A percentile compares a stretch with the other conserved stretches of the same genome.
phyloP scores from a whole-genome alignment of 2,113 vertebrate genomes.

The Macheiramphus alcinus region DNA sequence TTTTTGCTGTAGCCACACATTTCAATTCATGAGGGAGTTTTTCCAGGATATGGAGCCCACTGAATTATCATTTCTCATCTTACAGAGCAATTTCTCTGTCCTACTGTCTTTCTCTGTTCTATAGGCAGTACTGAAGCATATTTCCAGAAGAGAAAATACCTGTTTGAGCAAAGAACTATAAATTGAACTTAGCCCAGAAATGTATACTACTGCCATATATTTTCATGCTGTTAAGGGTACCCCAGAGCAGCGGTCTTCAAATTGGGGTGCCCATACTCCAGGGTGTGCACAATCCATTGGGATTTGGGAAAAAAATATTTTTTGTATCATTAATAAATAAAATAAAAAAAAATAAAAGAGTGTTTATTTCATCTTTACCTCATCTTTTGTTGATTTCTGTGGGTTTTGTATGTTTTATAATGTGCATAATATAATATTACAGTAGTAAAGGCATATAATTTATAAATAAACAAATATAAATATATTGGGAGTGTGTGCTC shows the following conservation, averaged over 20 bases:
- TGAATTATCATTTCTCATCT: not conserved
- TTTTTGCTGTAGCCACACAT: not conserved
- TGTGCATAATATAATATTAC: not conserved
- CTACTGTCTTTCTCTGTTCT: not conserved
- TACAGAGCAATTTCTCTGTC: not conserved
- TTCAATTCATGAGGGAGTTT: not conserved
- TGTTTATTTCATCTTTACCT: not conserved
- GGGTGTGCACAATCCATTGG: accelerated
- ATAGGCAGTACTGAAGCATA: not conserved
- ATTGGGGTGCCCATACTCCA: accelerated
- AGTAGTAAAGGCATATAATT: not conserved
- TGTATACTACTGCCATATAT: not conserved
- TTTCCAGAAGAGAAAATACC: not conserved
- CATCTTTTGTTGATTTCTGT: not conserved
- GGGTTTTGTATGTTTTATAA: not conserved
- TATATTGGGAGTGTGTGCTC: not conserved
- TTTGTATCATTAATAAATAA: not conserved
- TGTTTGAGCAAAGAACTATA: not conserved
- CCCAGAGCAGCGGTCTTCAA: not conserved
- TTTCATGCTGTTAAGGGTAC: not conserved
- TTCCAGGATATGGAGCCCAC: not conserved
- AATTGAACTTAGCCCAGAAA: not conserved
- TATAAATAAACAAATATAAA: not conserved
- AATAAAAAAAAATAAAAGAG: not conserved
- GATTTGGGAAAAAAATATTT: not conserved